Percentiles rank a stretch among this genome's conserved stretches.
phyloP scores from a whole-genome alignment of 2,888 invertebrate species.

The Elaeidobius kamerunicus region DNA sequence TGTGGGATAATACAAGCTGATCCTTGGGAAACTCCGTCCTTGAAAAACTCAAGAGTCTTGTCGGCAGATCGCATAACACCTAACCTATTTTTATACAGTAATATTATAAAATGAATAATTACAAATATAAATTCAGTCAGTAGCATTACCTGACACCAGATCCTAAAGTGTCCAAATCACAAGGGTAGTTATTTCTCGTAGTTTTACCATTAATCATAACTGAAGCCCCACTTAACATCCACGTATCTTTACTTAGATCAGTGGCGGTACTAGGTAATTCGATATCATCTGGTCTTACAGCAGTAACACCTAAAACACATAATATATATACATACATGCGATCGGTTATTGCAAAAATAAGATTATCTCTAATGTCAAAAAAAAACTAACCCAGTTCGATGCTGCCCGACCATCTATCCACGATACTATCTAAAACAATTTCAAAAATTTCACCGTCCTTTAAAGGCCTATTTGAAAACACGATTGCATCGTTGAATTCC shows the following conservation, averaged over 20 bases:
- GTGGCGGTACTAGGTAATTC: constrained; percentile 88
- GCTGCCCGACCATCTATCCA: constrained; percentile 90
- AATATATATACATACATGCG: neutral
- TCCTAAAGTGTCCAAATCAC: constrained; percentile 79
- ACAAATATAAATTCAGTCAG: neutral
- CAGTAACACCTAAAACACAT: constrained; percentile 67
- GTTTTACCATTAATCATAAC: constrained; percentile 89
- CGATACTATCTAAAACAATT: constrained; percentile 84
- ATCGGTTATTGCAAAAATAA: neutral
- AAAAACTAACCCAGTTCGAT: constrained; percentile 72
- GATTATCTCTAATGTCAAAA: neutral
- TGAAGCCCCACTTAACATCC: constrained; percentile 88
- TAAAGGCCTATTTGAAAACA: constrained; percentile 84
- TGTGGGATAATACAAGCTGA: constrained; percentile 78
- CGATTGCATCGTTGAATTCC: constrained; percentile 93
- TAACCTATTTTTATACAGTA: constrained; percentile 32
- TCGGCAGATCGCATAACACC: constrained; percentile 86
- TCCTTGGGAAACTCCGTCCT: constrained; percentile 85
- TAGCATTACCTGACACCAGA: constrained; percentile 61
- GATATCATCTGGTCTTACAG: constrained; percentile 85
- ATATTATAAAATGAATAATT: neutral
- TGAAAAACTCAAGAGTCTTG: constrained; percentile 78
- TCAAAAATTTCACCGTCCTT: constrained; percentile 91
- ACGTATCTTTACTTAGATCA: constrained; percentile 86
- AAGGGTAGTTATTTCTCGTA: constrained; percentile 77